Evolutionary conservation across 2,797 vertebrate species (phyloP).

Genomic region (Pitangus sulphuratus): DNA sequence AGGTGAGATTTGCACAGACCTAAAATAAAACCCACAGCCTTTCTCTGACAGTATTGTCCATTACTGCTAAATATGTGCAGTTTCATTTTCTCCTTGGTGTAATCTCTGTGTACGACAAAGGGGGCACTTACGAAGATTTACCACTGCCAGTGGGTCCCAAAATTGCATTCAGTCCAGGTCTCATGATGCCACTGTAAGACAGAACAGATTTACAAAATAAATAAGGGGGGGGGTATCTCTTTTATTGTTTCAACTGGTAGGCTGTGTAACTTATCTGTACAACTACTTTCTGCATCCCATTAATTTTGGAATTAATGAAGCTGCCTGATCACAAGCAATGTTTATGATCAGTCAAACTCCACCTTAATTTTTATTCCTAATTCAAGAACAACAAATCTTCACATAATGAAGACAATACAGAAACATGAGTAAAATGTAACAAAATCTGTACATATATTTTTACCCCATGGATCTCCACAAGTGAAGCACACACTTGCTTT

Average conservation of each 20-base stretch:
- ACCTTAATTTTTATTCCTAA: not conserved
- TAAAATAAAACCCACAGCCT: not conserved
- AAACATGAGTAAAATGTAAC: not conserved
- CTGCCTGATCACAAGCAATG: not conserved
- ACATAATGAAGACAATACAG: not conserved
- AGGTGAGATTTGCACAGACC: not conserved
- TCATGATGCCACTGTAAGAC: constrained; percentile 79
- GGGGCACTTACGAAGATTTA: constrained; percentile 81
- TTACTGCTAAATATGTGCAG: not conserved
- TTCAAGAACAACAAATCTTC: not conserved
- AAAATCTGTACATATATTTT: not conserved
- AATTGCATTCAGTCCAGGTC: constrained; percentile 81
- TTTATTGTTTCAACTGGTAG: not conserved
- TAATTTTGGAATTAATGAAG: not conserved
- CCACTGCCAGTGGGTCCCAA: constrained; percentile 81
- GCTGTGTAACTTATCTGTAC: not conserved
- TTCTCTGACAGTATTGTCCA: not conserved
- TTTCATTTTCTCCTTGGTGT: not conserved
- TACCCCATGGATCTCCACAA: not conserved
- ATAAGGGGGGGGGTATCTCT: not conserved
- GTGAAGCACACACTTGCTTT: not conserved
- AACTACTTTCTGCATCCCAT: not conserved
- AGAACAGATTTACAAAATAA: not conserved
- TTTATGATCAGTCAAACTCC: not conserved
- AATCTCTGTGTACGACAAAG: not conserved